These are phyloP conservation scores for Coreoperca whiteheadi DNA, from an alignment of 2,113 vertebrate species.

Conservation along the genomic window DNA sequence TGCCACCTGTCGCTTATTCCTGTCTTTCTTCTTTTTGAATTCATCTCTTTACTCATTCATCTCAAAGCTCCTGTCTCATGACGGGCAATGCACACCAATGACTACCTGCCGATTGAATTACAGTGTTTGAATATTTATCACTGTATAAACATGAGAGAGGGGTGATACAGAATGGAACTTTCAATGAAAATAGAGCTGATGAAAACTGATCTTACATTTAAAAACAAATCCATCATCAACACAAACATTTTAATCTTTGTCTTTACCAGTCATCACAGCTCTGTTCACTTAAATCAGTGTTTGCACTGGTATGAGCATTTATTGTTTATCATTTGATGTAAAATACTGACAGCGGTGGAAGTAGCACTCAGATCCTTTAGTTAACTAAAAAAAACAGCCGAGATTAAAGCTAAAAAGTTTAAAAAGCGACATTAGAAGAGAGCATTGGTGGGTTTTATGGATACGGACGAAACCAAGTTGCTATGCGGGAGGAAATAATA, in stretches of 20 bases:
- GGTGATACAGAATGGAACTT: not conserved
- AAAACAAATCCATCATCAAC: slow-evolving; percentile 5
- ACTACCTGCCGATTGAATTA: slow-evolving; percentile 32
- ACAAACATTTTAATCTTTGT: not conserved
- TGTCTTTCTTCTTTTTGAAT: slow-evolving; percentile 32
- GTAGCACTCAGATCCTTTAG: no score
- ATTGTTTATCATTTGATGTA: not conserved
- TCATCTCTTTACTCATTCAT: slow-evolving; percentile 55
- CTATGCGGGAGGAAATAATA: no score
- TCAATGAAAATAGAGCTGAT: not conserved
- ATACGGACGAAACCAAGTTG: no score
- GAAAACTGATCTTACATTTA: slow-evolving; percentile 3
- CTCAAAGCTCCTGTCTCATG: slow-evolving; percentile 29
- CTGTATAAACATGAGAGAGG: not conserved
- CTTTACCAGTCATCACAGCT: not conserved
- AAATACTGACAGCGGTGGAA: not conserved
- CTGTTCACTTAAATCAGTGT: not conserved
- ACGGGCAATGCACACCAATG: slow-evolving; percentile 20
- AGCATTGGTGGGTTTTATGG: no score
- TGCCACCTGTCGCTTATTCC: slow-evolving; percentile 60
- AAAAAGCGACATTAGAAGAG: no score
- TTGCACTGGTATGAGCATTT: not conserved
- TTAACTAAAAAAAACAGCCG: no score
- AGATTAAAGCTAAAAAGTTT: no score
- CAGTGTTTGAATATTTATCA: slow-evolving; percentile 27